Conservation (phyloP, 1,140 invertebrate genomes). For the Conus betulinus region DNA sequence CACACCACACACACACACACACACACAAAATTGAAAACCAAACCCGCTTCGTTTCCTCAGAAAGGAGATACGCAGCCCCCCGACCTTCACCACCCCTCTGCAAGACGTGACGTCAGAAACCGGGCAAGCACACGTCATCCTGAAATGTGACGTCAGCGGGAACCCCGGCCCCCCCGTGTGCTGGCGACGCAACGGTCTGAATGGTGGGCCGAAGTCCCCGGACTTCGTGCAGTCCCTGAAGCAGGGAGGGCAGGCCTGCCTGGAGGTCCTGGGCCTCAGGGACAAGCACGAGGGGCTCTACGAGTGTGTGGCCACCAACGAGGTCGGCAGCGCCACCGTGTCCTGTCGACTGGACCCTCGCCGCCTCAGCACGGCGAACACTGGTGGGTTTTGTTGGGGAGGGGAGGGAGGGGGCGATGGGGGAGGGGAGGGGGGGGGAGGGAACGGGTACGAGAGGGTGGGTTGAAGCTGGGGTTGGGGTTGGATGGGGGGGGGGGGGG, state of each 20-base stretch:
- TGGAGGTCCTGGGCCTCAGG: slow-evolving; percentile 59
- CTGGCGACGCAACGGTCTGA: slow-evolving; percentile 64
- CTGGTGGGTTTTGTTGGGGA: neutral
- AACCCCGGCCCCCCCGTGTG: slow-evolving; percentile 56
- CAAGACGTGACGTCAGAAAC: slow-evolving; percentile 36
- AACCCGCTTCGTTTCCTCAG: slow-evolving; percentile 39
- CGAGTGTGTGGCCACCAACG: slow-evolving; percentile 65
- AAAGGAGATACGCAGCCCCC: slow-evolving; percentile 47
- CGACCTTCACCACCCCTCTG: slow-evolving; percentile 48
- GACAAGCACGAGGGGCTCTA: slow-evolving; percentile 60
- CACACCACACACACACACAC: too few relatives aligned
- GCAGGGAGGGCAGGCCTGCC: slow-evolving; percentile 50
- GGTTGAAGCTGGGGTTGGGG: neutral
- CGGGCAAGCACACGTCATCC: slow-evolving; percentile 52
- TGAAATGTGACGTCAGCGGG: slow-evolving; percentile 62
- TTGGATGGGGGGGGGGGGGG: neutral
- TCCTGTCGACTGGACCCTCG: slow-evolving; percentile 49
- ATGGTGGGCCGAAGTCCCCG: slow-evolving; percentile 51
- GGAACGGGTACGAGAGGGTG: neutral
- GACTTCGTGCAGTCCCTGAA: slow-evolving; percentile 64
- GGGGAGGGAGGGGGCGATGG: too few relatives aligned
- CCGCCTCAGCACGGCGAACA: neutral
- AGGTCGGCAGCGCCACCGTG: slow-evolving; percentile 55
- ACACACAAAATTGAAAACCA: too few relatives aligned
- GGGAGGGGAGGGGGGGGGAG: neutral